Conservation (phyloP, 2,797 vertebrate genomes). For the Oceanodroma leucorhoa region DNA sequence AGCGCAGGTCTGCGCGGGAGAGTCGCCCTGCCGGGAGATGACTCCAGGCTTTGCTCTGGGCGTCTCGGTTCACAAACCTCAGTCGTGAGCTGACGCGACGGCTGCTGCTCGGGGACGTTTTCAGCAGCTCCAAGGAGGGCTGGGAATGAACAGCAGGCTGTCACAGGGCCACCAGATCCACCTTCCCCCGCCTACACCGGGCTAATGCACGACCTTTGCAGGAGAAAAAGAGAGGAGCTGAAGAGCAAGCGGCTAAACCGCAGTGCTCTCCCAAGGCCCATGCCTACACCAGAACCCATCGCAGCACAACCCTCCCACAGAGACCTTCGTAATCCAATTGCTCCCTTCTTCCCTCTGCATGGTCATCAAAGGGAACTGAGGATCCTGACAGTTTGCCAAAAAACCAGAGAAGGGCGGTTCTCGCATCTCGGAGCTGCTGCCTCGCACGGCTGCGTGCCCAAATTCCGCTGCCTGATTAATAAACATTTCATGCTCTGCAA, state of each 20-base stretch:
- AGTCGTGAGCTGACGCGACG: neutral
- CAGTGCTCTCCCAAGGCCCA: neutral
- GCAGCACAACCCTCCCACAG: neutral
- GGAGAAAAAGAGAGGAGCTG: neutral
- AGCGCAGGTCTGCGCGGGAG: neutral
- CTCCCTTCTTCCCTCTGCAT: neutral
- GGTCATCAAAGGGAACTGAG: neutral
- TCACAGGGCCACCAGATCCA: neutral
- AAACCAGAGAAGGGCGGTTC: neutral
- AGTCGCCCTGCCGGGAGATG: neutral
- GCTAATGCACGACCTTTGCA: neutral
- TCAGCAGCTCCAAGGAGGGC: neutral
- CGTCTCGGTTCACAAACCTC: neutral
- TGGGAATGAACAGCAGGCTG: neutral
- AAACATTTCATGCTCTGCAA: neutral
- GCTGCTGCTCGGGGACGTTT: neutral
- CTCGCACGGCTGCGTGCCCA: neutral
- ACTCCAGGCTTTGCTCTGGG: neutral
- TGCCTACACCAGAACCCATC: neutral
- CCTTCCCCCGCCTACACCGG: neutral
- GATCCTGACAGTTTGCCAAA: neutral
- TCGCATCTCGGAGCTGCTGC: neutral
- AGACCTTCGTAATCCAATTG: neutral
- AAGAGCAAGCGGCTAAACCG: neutral
- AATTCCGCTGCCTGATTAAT: neutral